Evolutionary conservation across 2,113 vertebrate species (phyloP).

Genomic region (Acanthochromis polyacanthus): DNA sequence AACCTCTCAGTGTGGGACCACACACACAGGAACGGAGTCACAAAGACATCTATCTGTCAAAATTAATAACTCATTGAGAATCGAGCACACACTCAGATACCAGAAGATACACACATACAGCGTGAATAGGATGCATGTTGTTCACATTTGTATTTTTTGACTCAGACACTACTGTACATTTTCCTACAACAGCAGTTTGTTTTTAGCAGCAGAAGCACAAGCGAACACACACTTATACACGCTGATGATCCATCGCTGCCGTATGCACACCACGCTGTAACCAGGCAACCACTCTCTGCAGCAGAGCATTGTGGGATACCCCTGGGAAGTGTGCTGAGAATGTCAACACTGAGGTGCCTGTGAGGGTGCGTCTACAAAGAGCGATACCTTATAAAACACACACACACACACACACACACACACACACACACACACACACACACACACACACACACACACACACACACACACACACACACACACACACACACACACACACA

Average conservation of each 20-base stretch:
- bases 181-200: not conserved
- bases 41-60: slow-evolving; percentile 41
- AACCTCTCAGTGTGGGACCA: slow-evolving; percentile 54
- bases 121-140: not conserved
- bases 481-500: not conserved
- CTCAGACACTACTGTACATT: not conserved
- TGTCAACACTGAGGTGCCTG: slow-evolving; percentile 67
- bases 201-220: not conserved
- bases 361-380: slow-evolving; percentile 67
- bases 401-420: slow-evolving; percentile 5
- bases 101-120: not conserved
- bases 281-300: slow-evolving; percentile 77
- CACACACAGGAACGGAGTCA: slow-evolving; percentile 47
- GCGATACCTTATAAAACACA: slow-evolving; percentile 28
- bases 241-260: slow-evolving; percentile 12
- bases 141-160: not conserved
- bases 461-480: not conserved
- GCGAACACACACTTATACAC: not conserved
- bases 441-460: not conserved
- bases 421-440: slow-evolving; percentile 1
- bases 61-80: slow-evolving; percentile 56
- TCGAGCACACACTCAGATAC: not conserved
- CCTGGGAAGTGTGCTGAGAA: slow-evolving; percentile 82
- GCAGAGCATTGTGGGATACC: slow-evolving; percentile 86
- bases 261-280: slow-evolving; percentile 71